Evolutionary conservation across 2,888 invertebrate species (phyloP).

Genomic region (Uloborus plumipes): DNA sequence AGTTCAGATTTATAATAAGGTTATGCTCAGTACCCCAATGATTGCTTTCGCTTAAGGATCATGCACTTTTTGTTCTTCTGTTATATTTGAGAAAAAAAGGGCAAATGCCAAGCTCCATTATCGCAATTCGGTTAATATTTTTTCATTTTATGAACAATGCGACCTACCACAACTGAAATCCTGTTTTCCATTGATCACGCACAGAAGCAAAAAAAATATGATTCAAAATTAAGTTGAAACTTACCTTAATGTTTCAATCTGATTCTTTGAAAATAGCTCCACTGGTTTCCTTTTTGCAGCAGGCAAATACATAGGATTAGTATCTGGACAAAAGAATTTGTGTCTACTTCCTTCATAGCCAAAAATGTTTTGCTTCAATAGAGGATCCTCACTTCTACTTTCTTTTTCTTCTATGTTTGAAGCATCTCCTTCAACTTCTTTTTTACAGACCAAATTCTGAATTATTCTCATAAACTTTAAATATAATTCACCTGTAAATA

Average conservation of each 20-base stretch:
- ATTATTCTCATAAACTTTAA: conserved; percentile 40
- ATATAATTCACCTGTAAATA: conserved; percentile 26
- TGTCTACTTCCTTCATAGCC: not conserved
- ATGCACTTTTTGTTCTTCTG: too few species aligned
- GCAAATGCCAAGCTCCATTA: too few species aligned
- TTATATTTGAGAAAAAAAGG: too few species aligned
- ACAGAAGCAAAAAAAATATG: too few species aligned
- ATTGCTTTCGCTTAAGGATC: too few species aligned
- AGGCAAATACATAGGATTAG: conserved; percentile 37
- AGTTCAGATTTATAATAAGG: too few species aligned
- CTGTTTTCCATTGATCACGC: too few species aligned
- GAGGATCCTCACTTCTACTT: conserved; percentile 14
- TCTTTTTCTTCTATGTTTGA: not conserved
- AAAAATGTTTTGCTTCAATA: conserved; percentile 37
- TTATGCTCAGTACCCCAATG: too few species aligned
- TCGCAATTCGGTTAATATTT: too few species aligned
- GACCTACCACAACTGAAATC: too few species aligned
- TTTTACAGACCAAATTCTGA: conserved; percentile 21
- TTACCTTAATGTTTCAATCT: conserved; percentile 19
- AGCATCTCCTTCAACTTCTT: not conserved
- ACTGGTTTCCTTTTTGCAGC: conserved; percentile 1
- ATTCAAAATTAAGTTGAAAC: not conserved
- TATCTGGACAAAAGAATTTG: conserved; percentile 38
- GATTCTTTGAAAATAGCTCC: conserved; percentile 22
- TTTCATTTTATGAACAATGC: too few species aligned